These are phyloP conservation scores for Halictus ligatus DNA, from an alignment of 2,888 invertebrate species.

Conservation along the genomic window DNA sequence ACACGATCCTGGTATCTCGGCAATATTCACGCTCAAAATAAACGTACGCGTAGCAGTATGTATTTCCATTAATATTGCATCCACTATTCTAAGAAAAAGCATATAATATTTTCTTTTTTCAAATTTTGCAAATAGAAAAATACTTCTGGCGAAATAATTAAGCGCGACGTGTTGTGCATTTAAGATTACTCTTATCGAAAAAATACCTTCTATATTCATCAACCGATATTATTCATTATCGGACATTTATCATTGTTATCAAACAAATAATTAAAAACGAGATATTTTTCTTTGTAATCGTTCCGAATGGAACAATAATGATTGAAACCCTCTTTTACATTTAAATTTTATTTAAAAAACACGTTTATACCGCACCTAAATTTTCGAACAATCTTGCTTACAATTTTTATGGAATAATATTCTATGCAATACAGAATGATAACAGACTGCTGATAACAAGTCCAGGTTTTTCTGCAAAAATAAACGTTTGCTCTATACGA, in stretches of 20 bases:
- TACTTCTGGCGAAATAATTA: not conserved
- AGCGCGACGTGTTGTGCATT: not conserved
- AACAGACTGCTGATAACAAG: constrained; percentile 2
- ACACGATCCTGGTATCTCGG: constrained; percentile 12
- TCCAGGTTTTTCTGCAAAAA: not conserved
- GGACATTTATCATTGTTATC: not conserved
- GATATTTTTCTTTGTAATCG: not conserved
- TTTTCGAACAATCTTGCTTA: not conserved
- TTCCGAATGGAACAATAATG: not conserved
- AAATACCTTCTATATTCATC: not conserved
- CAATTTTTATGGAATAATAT: not conserved
- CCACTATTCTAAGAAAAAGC: not conserved
- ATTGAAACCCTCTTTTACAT: not conserved
- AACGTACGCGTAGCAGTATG: no score
- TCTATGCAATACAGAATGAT: not conserved
- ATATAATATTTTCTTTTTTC: not conserved
- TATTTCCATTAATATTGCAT: not conserved
- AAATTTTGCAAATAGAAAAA: not conserved
- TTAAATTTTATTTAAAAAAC: not conserved
- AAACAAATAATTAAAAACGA: not conserved
- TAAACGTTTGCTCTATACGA: constrained; percentile 1
- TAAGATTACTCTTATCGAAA: not conserved
- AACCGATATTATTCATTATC: not conserved
- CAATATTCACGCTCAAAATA: not conserved
- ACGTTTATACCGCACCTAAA: not conserved